Base-by-base conservation (phyloP, 2,797 vertebrate genomes). In the Syngnathus acus region DNA sequence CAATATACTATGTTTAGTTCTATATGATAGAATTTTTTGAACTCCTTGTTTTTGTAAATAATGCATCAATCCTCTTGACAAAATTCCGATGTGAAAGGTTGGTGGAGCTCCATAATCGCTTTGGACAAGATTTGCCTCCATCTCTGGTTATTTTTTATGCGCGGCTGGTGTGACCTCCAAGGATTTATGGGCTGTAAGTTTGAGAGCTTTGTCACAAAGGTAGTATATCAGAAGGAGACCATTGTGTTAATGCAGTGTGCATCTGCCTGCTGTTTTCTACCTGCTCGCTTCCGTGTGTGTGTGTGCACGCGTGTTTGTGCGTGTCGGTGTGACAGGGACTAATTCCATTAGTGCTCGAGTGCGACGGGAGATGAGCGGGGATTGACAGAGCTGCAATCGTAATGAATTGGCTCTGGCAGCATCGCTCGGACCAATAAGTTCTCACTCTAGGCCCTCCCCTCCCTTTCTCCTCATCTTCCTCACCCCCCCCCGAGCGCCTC, bases 341-440 rank as follows among this genome's bases (percentile, higher is more conserved):
- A 91, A 91, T 91, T 91, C 90, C 90, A 92, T 92, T 92, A 92
- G 89, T 90, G 90, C 89, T 88, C 88, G 77, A 88, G 84, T 90
- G 89, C 87, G 87, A 82, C 79, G 73, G 87, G 88, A 91, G 90
- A 92, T 91, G 90, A 90, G 90, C 89, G 84, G 82, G 80, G 87
- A 92, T 90, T 92, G 91, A 91, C 90, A 92, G 89, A 87, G 84
- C 86, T 86, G 84, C 82, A 85, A 81, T 85, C 82, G 80, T 91
- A 92, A 92, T 92, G 89, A 91, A 92, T 91, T 92, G 90, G 86
- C 88, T 88, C 82, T 86, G 84, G 87, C 88, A 86, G 85, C 83
- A 89, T 89, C 89, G 87, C 87, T 87, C 83, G 85, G 86, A 57
- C 83, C 78, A 84, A 84, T 83, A 82, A 83, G 78, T 82, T 79